phyloP scores from a whole-genome alignment of 2,113 vertebrate species.

The Rhinolophus ferrumequinum region DNA sequence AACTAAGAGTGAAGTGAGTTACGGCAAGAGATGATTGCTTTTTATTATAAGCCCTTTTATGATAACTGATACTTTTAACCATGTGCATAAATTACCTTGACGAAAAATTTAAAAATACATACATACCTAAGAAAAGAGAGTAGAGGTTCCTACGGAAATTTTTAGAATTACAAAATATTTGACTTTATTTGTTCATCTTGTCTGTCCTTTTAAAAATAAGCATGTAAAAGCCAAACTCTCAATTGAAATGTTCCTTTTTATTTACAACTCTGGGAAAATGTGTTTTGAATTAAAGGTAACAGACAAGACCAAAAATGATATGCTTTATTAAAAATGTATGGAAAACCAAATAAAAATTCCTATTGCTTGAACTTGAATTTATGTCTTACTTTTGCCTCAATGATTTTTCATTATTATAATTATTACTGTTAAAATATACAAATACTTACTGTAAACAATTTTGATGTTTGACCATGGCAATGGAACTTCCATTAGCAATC shows the following conservation, averaged over 20 bases:
- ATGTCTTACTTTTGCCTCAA: constrained; percentile 23
- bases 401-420: constrained; percentile 39
- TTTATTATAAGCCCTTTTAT: not conserved
- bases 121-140: not conserved
- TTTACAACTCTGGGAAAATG: constrained; percentile 49
- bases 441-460: constrained; percentile 95
- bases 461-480: constrained; percentile 95
- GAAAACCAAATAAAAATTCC: not conserved
- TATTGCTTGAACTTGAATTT: not conserved
- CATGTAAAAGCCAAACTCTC: constrained; percentile 24
- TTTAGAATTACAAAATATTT: constrained; percentile 41
- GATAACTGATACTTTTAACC: not conserved
- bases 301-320: not conserved
- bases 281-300: constrained; percentile 54
- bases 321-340: not conserved
- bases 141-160: not conserved
- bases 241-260: constrained; percentile 51
- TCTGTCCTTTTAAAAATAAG: constrained; percentile 49
- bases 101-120: not conserved
- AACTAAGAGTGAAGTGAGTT: not conserved
- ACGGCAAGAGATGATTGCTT: not conserved
- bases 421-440: constrained; percentile 15
- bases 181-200: constrained; percentile 48
- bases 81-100: not conserved
- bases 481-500: constrained; percentile 93